These are phyloP conservation scores for Hippocampus zosterae DNA, from an alignment of 2,113 vertebrate genomes.

Conservation along the genomic window DNA sequence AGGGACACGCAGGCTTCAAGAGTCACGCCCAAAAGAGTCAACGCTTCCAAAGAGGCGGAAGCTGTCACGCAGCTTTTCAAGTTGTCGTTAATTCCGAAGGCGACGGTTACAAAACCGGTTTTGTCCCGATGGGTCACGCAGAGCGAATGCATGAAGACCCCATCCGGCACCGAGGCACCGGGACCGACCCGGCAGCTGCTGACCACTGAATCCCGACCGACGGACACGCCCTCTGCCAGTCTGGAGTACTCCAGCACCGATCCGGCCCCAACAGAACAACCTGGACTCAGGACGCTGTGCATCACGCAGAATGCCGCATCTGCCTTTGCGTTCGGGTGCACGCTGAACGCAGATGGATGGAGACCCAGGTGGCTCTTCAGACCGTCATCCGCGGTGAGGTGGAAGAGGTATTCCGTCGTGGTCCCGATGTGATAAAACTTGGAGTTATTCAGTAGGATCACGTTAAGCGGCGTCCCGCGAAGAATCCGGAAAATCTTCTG, in stretches of 20 bases:
- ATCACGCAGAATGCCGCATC: constrained; percentile 72
- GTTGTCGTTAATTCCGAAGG: constrained; percentile 78
- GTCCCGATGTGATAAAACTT: constrained; percentile 93
- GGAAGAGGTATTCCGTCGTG: constrained; percentile 82
- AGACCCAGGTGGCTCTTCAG: constrained; percentile 80
- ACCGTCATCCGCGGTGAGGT: constrained; percentile 73
- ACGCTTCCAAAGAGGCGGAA: constrained; percentile 48
- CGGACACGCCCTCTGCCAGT: constrained; percentile 67
- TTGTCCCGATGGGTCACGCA: constrained; percentile 60
- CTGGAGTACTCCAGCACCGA: constrained; percentile 84
- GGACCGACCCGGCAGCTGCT: constrained; percentile 72
- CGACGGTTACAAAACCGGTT: constrained; percentile 73
- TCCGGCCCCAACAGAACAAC: constrained; percentile 67
- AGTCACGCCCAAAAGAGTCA: constrained; percentile 72
- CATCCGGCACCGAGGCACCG: constrained; percentile 64
- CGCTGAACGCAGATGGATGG: constrained; percentile 73
- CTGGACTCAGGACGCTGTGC: constrained; percentile 74
- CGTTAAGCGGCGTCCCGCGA: constrained; percentile 77
- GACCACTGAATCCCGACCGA: constrained; percentile 78
- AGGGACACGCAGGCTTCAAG: constrained; percentile 69
- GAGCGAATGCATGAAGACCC: constrained; percentile 80
- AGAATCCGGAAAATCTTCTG: constrained; percentile 80
- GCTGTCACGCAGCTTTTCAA: constrained; percentile 73
- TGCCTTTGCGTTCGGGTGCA: constrained; percentile 20
- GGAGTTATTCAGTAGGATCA: constrained; percentile 87